A percentile compares a stretch with the other conserved stretches of the same genome.
phyloP scores from a whole-genome alignment of 2,888 invertebrate species.

The Clunio marinus region DNA sequence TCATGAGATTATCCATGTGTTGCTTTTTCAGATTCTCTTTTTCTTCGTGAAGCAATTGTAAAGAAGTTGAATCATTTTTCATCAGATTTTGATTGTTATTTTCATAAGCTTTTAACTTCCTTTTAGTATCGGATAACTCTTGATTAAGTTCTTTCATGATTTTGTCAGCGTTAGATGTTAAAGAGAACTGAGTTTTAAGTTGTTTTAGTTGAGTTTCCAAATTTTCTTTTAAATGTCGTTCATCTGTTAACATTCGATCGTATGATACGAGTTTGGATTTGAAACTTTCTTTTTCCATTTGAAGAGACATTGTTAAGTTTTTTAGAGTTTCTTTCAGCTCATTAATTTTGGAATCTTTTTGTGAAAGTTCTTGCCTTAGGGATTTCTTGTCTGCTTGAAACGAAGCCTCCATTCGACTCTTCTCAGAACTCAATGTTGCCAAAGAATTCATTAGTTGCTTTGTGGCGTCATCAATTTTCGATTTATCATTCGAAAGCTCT shows the following conservation, averaged over 20 bases:
- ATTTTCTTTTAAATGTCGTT: constrained; percentile 69
- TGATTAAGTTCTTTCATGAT: constrained; percentile 55
- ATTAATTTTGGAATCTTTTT: constrained; percentile 54
- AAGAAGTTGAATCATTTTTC: constrained; percentile 42
- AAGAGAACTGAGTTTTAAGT: constrained; percentile 51
- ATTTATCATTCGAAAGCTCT: neutral
- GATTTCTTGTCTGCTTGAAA: constrained; percentile 70
- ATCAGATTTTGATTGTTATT: constrained; percentile 52
- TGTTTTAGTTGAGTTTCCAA: constrained; percentile 62
- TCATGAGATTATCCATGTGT: constrained; percentile 64
- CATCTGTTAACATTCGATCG: constrained; percentile 71
- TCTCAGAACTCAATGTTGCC: constrained; percentile 74
- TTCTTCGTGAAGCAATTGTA: constrained; percentile 68
- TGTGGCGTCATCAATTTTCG: constrained; percentile 44
- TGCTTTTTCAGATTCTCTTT: constrained; percentile 68
- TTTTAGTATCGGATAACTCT: constrained; percentile 62
- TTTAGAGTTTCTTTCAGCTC: constrained; percentile 60
- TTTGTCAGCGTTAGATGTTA: constrained; percentile 46
- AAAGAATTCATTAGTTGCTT: constrained; percentile 64
- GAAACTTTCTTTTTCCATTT: constrained; percentile 61
- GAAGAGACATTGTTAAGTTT: constrained; percentile 55
- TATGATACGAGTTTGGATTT: constrained; percentile 72
- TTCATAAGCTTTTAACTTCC: constrained; percentile 63
- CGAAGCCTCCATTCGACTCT: constrained; percentile 77
- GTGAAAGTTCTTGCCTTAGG: constrained; percentile 54